Evolutionary conservation across 1,140 invertebrate genomes (phyloP), one percentile per base, ranked within the genome.

Genomic region (Dufourea novaeangliae): DNA sequence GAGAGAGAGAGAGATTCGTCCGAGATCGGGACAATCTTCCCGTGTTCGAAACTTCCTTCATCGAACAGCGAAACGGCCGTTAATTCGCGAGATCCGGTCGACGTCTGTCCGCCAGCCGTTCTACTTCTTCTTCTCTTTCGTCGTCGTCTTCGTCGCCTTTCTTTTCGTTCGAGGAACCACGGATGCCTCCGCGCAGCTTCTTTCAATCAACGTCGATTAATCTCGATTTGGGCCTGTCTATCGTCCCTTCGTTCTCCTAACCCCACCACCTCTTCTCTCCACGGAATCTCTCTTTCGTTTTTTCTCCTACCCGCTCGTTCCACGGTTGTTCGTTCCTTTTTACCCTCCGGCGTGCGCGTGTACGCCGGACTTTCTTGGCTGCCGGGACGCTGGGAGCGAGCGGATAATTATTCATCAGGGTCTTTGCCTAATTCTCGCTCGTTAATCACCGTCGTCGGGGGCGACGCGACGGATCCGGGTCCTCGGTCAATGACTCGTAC

Each of bases 161-260:
- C 34, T 75, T 70, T 56, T 64, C 25, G 29, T 67, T 56, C 56
- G 20, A 52, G 34, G n/a, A 69, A 71, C 56, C 29, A 22, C 39
- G 52, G 46, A 12, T 50, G n/a, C 37, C n/a, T 59, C 52, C n/a
- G 7, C 22, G 52, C 70, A 79, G 63, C 83, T 82, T 84, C 82
- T 75, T 87, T 86, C 84, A 83, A 86, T 87, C 82, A 85, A 86
- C 76, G 79, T 86, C 86, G 83, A 87, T 87, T 87, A 87, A 87
- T 87, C 86, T 87, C 86, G 83, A 87, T 87, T 87, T 85, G 71
- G 39, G 11, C 63, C 46, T 64, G 68, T 82, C 74, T 79, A 67
- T 56, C 44, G 39, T 72, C 44, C 44, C 54, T 71, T 63, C 44
- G 27, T 69, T 50, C 10, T n/a, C 44, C 32, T 20, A 63, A 59